Evolutionary conservation across 2,888 invertebrate species (phyloP), one percentile per base, ranked within the genome.

Genomic region (Machimus atricapillus): DNA sequence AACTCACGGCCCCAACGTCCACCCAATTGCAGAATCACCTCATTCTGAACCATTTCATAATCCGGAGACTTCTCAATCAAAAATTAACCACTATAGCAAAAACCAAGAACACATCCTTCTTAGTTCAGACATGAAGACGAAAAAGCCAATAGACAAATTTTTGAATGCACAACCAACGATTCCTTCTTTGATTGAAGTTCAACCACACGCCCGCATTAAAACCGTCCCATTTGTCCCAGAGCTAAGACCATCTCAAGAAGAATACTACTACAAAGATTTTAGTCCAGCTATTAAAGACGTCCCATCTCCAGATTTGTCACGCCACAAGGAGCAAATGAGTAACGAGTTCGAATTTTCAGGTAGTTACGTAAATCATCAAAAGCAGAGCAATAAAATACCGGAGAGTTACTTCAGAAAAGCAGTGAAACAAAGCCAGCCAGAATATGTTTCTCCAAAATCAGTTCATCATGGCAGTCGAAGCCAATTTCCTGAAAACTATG

Each of bases 11-110:
- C 92, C 93, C 4, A 93, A 91, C 88, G 91, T 92, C 0, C 92
- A 93, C 90, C 92, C 92, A 23, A 89, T 91, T 5, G 91, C 90
- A 0, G 92, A 92, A 40, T 88, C 91, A 2, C 91, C 91, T 2
- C 91, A 92, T 34, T 89, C 91, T 3, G 89, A 89, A 1, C 89
- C 87, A 31, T 76, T 19, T 37, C 40, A 34, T 4, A 76, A 76
- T 37, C 37, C 19, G 86, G 91, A 92, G 31, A 89, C 91, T 12
- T 92, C 93, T 0, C 93, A 93, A 83, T 93, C 93, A 3, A 93
- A 93, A 89, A 93, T 93, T 85, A 93, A 93, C 90, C 93, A 93
- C 77, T 93, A 92, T 76, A 93, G 93, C 89, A 91, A 91, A 87
- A 91, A 93, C 89, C 93, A 93, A 87, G 92, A 93, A 14, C 93